These are phyloP conservation scores for Cochlearius cochlearius DNA, from an alignment of 2,113 vertebrate genomes.

Conservation along the genomic window DNA sequence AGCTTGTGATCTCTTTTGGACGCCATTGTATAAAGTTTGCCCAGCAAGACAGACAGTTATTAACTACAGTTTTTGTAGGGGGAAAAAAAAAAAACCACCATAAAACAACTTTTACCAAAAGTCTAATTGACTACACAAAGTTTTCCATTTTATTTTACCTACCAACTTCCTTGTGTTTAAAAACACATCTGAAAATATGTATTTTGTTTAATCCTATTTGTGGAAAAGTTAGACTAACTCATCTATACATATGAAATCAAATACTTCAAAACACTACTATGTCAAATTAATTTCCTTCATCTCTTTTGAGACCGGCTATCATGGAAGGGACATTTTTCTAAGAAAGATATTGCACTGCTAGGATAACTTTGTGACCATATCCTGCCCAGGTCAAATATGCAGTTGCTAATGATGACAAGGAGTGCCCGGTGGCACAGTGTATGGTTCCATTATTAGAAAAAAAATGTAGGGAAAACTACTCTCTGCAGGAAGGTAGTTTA, in stretches of 20 bases:
- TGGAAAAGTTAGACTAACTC: neutral
- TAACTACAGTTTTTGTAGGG: neutral
- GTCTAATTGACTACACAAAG: neutral
- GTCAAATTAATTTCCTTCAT: neutral
- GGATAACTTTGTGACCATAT: neutral
- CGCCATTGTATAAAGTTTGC: neutral
- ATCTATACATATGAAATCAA: neutral
- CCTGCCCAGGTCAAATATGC: neutral
- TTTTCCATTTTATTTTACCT: neutral
- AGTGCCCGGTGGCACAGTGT: neutral
- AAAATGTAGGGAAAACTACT: neutral
- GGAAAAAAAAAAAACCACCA: fast-evolving
- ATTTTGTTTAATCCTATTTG: neutral
- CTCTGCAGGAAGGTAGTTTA: neutral
- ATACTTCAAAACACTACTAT: neutral
- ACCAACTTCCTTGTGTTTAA: neutral
- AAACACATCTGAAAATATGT: neutral
- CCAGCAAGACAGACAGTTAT: neutral
- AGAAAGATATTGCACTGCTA: neutral
- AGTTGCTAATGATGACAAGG: neutral
- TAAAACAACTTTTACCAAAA: neutral
- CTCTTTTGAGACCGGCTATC: neutral
- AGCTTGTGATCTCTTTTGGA: neutral
- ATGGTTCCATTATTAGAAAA: neutral
- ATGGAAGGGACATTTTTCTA: neutral